Conservation (phyloP, 2,797 vertebrate genomes). For the Ptychobarbus kaznakovi region DNA sequence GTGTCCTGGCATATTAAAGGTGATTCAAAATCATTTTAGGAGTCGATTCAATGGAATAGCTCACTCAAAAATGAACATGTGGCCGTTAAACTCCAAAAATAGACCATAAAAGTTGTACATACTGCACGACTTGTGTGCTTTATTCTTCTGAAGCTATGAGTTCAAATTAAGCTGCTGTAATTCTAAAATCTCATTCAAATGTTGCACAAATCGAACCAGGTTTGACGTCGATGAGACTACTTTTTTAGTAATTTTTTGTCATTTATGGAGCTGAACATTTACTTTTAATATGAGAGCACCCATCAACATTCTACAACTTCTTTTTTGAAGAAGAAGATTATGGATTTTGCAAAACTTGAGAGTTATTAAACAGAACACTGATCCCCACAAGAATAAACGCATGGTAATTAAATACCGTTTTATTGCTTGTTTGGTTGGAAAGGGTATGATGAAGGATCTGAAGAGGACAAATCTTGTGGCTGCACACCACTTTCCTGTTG, state of each 20-base stretch:
- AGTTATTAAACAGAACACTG: not conserved
- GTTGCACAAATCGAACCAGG: not conserved
- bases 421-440: constrained; percentile 98
- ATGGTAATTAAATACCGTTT: constrained; percentile 77
- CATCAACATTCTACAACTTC: not conserved
- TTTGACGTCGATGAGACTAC: not conserved
- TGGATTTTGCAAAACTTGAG: not conserved
- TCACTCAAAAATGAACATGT: not conserved
- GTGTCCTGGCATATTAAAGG: not conserved
- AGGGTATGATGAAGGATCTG: constrained; percentile 95
- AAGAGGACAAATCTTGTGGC: constrained; percentile 95
- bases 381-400: not conserved
- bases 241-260: not conserved
- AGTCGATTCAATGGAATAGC: not conserved
- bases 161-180: not conserved
- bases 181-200: constrained; percentile 2
- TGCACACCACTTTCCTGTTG: constrained; percentile 90
- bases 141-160: not conserved
- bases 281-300: not conserved
- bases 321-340: not conserved
- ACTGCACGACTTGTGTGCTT: not conserved
- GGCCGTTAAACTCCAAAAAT: not conserved
- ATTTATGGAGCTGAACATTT: not conserved
- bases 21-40: not conserved
- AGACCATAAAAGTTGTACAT: not conserved